Evolutionary conservation across 2,113 vertebrate species (phyloP).

Genomic region (Chlorodrepanis virens): DNA sequence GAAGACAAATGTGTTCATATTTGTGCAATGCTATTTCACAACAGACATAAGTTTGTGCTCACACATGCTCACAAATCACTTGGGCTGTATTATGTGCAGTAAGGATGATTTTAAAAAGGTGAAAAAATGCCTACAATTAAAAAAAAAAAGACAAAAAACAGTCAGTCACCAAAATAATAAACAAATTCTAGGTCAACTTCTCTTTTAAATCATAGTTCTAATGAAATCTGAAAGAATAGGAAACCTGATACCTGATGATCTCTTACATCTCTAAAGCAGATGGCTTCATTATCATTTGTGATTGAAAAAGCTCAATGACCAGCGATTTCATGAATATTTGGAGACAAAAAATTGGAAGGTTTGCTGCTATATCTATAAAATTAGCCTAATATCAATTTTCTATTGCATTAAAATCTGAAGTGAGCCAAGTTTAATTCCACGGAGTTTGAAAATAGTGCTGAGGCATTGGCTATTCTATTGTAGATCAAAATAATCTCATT

Average conservation of each 20-base stretch:
- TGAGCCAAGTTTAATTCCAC: constrained; percentile 23
- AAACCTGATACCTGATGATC: neutral
- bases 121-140: neutral
- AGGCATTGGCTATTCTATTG: neutral
- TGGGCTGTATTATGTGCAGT: neutral
- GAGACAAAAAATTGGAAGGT: constrained; percentile 35
- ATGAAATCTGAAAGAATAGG: neutral
- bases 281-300: neutral
- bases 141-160: neutral
- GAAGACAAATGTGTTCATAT: neutral
- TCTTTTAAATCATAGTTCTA: neutral
- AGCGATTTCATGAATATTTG: constrained; percentile 32
- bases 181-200: neutral
- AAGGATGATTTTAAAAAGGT: neutral
- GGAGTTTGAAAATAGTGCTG: constrained; percentile 45
- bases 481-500: constrained; percentile 61
- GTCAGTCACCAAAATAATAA: neutral
- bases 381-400: constrained; percentile 56
- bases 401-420: constrained; percentile 58
- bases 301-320: neutral
- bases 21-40: neutral
- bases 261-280: neutral
- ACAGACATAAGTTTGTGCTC: neutral
- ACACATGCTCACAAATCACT: neutral
- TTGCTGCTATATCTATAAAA: constrained; percentile 7